A percentile compares a stretch with the other conserved stretches of the same genome.
These are phyloP conservation scores for Trilocha varians DNA, from an alignment of 2,888 invertebrate genomes.

Conservation along the genomic window DNA sequence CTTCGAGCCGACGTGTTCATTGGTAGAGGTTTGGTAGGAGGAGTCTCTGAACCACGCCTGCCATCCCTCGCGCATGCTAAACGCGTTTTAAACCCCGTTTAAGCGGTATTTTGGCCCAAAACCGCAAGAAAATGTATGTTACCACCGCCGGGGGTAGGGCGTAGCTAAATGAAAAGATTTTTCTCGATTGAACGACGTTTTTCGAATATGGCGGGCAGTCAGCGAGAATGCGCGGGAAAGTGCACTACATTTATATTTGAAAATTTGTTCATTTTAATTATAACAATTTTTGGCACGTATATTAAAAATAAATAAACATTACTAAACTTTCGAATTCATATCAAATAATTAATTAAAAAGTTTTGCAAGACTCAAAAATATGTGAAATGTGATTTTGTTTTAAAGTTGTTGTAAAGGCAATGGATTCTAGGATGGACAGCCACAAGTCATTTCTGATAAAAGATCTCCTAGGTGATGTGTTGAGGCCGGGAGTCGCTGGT, in stretches of 20 bases:
- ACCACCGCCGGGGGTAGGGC: slow-evolving; percentile 63
- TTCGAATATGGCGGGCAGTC: slow-evolving; percentile 63
- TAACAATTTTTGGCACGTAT: neutral
- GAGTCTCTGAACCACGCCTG: slow-evolving; percentile 42
- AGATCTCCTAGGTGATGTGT: slow-evolving; percentile 85
- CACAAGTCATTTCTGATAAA: slow-evolving; percentile 88
- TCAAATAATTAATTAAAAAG: neutral
- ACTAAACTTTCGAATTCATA: neutral
- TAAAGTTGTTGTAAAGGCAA: slow-evolving; percentile 8
- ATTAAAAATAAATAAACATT: neutral
- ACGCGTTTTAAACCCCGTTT: slow-evolving; percentile 66
- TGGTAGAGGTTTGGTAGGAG: slow-evolving; percentile 36
- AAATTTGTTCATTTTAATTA: slow-evolving; percentile 1
- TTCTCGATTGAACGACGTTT: slow-evolving; percentile 58
- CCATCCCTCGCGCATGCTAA: slow-evolving; percentile 61
- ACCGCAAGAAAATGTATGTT: slow-evolving; percentile 71
- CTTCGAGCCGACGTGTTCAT: slow-evolving; percentile 31
- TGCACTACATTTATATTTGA: slow-evolving; percentile 21
- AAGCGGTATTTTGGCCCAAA: slow-evolving; percentile 71
- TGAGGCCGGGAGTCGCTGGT: slow-evolving; percentile 47
- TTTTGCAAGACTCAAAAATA: neutral
- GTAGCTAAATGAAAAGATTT: slow-evolving; percentile 65
- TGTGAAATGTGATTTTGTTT: neutral
- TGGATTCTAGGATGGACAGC: slow-evolving; percentile 67
- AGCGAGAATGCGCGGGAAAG: slow-evolving; percentile 55